Evolutionary conservation across 2,797 vertebrate species (phyloP).

Genomic region (Uromys caudimaculatus): DNA sequence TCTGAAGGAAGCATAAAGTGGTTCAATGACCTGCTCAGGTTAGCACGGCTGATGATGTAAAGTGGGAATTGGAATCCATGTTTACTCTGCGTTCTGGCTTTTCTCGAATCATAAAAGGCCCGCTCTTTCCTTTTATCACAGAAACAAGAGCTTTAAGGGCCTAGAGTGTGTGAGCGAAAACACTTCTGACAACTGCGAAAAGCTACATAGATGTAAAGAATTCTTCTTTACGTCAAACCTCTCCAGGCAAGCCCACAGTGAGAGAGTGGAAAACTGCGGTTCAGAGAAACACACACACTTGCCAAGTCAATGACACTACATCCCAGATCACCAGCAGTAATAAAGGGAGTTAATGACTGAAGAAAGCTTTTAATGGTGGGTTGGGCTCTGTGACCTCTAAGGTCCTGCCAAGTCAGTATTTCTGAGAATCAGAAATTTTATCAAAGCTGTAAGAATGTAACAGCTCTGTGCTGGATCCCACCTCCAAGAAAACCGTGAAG

Average conservation of each 20-base stretch:
- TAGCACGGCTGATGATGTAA: background rate
- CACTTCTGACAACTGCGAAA: constrained; percentile 47
- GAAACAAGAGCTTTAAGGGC: constrained; percentile 22
- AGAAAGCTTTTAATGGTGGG: constrained; percentile 77
- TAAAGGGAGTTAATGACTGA: constrained; percentile 79
- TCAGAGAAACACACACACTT: constrained; percentile 63
- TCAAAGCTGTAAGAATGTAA: constrained; percentile 70
- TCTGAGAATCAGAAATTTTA: constrained; percentile 80
- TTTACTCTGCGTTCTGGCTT: background rate
- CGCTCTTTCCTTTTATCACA: background rate
- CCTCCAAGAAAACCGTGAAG: constrained; percentile 64
- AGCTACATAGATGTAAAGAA: constrained; percentile 51
- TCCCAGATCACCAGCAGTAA: constrained; percentile 75
- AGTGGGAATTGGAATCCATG: background rate
- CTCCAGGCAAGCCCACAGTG: constrained; percentile 32
- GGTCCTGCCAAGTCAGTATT: constrained; percentile 78
- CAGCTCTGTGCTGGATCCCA: constrained; percentile 51
- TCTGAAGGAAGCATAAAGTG: constrained; percentile 29
- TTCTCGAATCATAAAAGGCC: background rate
- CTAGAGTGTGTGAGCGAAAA: background rate
- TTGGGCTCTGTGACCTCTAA: constrained; percentile 69
- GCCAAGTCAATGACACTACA: constrained; percentile 68
- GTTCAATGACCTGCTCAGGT: background rate
- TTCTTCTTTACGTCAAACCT: constrained; percentile 57
- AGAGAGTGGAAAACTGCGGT: constrained; percentile 69